Evolutionary conservation across 2,888 invertebrate species (phyloP), one percentile per base, ranked within the genome.

Genomic region (Nasonovia ribisnigri): DNA sequence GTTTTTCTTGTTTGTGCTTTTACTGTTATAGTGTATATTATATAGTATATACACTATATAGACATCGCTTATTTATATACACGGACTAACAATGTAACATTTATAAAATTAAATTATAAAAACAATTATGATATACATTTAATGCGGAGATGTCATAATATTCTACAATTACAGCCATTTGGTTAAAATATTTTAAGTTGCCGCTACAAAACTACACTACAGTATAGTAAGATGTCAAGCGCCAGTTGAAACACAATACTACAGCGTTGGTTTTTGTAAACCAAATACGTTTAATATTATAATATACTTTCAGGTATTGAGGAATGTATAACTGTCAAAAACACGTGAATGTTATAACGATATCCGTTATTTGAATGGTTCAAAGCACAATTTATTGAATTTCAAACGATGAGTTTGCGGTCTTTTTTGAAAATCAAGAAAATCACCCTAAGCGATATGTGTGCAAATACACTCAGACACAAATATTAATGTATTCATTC

Each of bases 91-190:
- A 77, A 77, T 77, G 36, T 77, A 77, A 36, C 77, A 20, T 77
- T 77, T 77, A 77, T 77, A 77, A 77, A 77, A 77, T 77, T 36
- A 36, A 77, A 77, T 77, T 77, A 77, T 77, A 36, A 36, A 77
- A 77, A 77, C 24, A 77, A 77, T 77, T 77, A 77, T 24, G 20
- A 77, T 20, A 36, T 36, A 77, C 20, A 77, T 77, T 36, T 77
- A 36, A 20, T 77, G 0, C 77, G 42, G 77, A 77, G 8, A 36
- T 54, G 20, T 54, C 42, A 20, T 46, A 46, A 46, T 20, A 20
- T 6, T 77, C 36, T 77, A 77, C 20, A 36, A 77, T 36, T 36
- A 42, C 20, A 77, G 8, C 20, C 8, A 36, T 36, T 6, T 20
- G 8, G 16, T 42, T 36, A 77, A 77, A 77, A 42, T 77, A 77